phyloP scores from a whole-genome alignment of 2,888 invertebrate species.

The Dicyrtomina minuta region DNA sequence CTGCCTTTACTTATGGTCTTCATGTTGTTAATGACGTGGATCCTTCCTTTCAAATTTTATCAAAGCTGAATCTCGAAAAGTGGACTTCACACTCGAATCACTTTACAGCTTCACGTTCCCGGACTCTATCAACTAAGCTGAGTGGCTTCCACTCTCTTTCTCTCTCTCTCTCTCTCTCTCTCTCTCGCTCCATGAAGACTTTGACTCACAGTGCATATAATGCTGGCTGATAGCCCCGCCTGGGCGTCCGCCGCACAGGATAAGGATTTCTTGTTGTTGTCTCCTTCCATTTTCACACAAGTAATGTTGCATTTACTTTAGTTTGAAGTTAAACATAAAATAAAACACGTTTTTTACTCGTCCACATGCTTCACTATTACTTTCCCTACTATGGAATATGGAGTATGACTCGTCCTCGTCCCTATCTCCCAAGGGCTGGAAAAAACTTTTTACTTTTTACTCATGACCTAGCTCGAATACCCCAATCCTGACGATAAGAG shows the following conservation, averaged over 20 bases:
- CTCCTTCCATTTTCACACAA: conserved; percentile 22
- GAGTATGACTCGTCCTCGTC: too few relatives aligned
- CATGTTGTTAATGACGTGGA: too few relatives aligned
- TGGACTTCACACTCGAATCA: neutral
- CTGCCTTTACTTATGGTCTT: too few relatives aligned
- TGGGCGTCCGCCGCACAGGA: too few relatives aligned
- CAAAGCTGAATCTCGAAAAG: conserved; percentile 8
- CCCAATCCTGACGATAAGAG: too few relatives aligned
- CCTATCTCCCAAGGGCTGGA: too few relatives aligned
- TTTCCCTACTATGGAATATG: too few relatives aligned
- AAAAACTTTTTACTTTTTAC: too few relatives aligned
- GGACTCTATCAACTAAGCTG: conserved; percentile 17
- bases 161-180: conserved; percentile 1
- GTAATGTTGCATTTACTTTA: conserved; percentile 6
- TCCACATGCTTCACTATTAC: neutral
- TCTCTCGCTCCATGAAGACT: too few relatives aligned
- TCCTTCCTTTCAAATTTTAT: conserved; percentile 18
- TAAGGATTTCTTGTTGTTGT: conserved; percentile 9
- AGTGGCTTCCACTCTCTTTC: neutral
- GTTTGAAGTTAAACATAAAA: conserved; percentile 18
- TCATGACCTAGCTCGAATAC: conserved; percentile 4
- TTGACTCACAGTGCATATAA: too few relatives aligned
- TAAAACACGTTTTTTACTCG: conserved; percentile 3
- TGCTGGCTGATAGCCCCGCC: too few relatives aligned
- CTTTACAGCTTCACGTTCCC: conserved; percentile 6